These are phyloP conservation scores for Plectropomus leopardus DNA, from an alignment of 2,113 vertebrate genomes.

Conservation along the genomic window DNA sequence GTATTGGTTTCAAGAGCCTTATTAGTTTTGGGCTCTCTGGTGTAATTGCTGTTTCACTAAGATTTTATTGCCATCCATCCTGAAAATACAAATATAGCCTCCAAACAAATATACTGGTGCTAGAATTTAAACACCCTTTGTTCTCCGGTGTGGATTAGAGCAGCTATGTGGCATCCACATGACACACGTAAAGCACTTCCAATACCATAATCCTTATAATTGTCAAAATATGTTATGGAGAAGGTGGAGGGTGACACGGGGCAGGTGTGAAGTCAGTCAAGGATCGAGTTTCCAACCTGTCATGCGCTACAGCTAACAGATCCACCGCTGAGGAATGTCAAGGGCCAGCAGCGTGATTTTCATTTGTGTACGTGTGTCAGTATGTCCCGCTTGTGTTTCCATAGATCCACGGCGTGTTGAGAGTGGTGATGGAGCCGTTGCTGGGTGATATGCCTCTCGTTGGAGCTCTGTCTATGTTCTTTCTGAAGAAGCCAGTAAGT, in stretches of 20 bases:
- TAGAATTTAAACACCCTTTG: constrained; percentile 35
- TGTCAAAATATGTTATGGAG: constrained; percentile 57
- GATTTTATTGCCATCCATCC: background rate
- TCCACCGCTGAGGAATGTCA: constrained; percentile 55
- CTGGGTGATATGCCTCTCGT: constrained; percentile 96
- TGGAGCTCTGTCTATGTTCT: constrained; percentile 95
- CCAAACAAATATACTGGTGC: constrained; percentile 31
- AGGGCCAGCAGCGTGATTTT: constrained; percentile 31
- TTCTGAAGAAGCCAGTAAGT: constrained; percentile 96
- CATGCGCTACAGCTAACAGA: constrained; percentile 27
- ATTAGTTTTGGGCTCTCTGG: background rate
- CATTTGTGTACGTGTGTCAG: constrained; percentile 13
- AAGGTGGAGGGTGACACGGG: constrained; percentile 50
- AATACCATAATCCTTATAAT: constrained; percentile 52
- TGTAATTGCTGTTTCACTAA: constrained; percentile 1
- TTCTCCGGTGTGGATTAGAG: constrained; percentile 45
- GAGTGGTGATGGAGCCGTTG: constrained; percentile 96
- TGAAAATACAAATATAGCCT: constrained; percentile 19
- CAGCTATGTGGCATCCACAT: constrained; percentile 49
- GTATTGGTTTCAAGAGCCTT: constrained; percentile 2
- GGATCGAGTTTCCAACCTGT: constrained; percentile 63
- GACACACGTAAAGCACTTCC: constrained; percentile 41
- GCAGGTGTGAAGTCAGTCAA: constrained; percentile 53
- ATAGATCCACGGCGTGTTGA: constrained; percentile 95
- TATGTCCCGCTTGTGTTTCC: constrained; percentile 62